Percentiles rank a stretch among this genome's conserved stretches.
Evolutionary conservation across 2,113 vertebrate species (phyloP).

Genomic region (Coptodon bakossiorum): DNA sequence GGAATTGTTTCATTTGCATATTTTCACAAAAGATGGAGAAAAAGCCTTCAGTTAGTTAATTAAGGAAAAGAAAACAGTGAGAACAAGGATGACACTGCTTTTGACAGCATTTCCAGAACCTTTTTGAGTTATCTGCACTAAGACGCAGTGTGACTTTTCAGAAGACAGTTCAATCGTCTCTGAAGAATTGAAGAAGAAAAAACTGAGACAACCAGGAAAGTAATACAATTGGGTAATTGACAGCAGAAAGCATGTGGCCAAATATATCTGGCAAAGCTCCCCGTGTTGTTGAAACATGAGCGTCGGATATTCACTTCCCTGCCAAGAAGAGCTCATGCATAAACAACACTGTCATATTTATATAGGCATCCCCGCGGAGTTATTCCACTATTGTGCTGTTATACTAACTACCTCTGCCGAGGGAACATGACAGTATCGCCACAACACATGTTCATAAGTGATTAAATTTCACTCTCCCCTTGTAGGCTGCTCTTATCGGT

Average conservation of each 20-base stretch:
- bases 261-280: slow-evolving; percentile 17
- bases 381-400: slow-evolving; percentile 44
- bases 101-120: neutral
- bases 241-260: slow-evolving; percentile 10
- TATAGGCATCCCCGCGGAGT: slow-evolving; percentile 49
- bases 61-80: neutral
- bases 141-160: neutral
- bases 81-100: neutral
- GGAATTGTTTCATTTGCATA: neutral
- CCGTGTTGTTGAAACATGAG: slow-evolving; percentile 25
- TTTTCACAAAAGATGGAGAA: neutral
- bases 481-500: slow-evolving; percentile 44
- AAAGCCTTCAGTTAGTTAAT: neutral
- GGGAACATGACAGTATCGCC: slow-evolving; percentile 64
- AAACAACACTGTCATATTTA: slow-evolving; percentile 65
- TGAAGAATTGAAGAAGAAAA: neutral
- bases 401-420: slow-evolving; percentile 54
- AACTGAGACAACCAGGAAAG: neutral
- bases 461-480: slow-evolving; percentile 56
- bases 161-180: neutral
- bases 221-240: slow-evolving; percentile 26
- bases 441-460: slow-evolving; percentile 61
- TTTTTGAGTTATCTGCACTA: neutral
- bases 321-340: slow-evolving; percentile 62
- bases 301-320: slow-evolving; percentile 19